Evolutionary conservation across 2,888 invertebrate species (phyloP).

Genomic region (Operophtera brumata): DNA sequence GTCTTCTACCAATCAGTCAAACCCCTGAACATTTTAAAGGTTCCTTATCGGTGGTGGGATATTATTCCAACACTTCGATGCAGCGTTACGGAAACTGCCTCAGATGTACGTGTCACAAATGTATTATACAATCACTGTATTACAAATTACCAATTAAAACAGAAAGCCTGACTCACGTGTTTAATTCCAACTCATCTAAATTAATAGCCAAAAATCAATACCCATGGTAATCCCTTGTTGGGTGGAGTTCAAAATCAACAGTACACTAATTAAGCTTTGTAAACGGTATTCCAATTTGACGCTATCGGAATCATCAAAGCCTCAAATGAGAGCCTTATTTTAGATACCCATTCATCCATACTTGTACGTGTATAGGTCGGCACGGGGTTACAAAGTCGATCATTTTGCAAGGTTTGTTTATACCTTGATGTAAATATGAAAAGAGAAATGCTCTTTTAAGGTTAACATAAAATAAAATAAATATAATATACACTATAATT

Average conservation of each 20-base stretch:
- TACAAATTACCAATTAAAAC: background rate
- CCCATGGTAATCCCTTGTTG: constrained; percentile 9
- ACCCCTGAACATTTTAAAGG: too few species aligned
- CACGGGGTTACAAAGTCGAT: background rate
- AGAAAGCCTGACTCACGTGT: background rate
- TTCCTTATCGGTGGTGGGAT: too few species aligned
- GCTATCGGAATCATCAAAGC: constrained; percentile 32
- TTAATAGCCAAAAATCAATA: constrained; percentile 24
- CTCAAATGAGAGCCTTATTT: constrained; percentile 13
- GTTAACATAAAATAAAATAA: background rate
- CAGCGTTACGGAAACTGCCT: too few species aligned
- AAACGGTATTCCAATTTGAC: constrained; percentile 41
- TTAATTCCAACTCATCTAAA: constrained; percentile 7
- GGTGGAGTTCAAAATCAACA: constrained; percentile 26
- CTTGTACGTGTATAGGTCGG: background rate
- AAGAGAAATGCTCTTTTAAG: background rate
- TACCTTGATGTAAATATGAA: too few species aligned
- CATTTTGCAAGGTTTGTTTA: background rate
- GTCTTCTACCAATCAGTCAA: too few species aligned
- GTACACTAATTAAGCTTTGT: constrained; percentile 37
- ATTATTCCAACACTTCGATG: too few species aligned
- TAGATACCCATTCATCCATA: constrained; percentile 17
- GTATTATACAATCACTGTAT: too few species aligned
- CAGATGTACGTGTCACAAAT: too few species aligned
- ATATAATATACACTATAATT: too few species aligned